Conservation (phyloP, 2,888 invertebrate genomes). For the Eupithecia insigniata region DNA sequence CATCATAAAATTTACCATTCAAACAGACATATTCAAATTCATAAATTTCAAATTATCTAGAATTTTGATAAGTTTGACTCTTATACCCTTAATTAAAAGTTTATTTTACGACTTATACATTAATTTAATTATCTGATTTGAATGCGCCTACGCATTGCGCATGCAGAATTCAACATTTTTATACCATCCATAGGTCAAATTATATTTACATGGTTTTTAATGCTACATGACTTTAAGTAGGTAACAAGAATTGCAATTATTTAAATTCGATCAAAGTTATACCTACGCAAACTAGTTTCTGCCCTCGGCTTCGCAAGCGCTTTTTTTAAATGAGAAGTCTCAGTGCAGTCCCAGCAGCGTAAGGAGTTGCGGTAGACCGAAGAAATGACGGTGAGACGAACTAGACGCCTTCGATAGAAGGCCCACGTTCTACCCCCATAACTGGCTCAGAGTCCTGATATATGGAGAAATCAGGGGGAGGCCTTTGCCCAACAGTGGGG, state of each 20-base stretch:
- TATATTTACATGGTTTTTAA: slow-evolving; percentile 6
- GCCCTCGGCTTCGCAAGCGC: background rate
- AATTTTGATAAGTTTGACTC: slow-evolving; percentile 22
- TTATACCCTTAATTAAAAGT: slow-evolving; percentile 27
- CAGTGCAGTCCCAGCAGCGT: too few species aligned
- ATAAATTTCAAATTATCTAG: slow-evolving; percentile 23
- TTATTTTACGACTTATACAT: slow-evolving; percentile 38
- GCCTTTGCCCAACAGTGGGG: too few species aligned
- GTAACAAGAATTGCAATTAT: slow-evolving; percentile 7
- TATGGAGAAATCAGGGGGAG: too few species aligned
- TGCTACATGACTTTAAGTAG: background rate
- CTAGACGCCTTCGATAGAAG: too few species aligned
- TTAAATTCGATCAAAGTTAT: background rate
- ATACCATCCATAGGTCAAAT: slow-evolving; percentile 26
- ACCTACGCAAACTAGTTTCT: background rate
- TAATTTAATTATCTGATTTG: slow-evolving; percentile 31
- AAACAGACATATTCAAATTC: slow-evolving; percentile 19
- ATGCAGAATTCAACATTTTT: slow-evolving; percentile 24
- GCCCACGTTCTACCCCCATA: too few species aligned
- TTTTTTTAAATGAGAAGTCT: background rate
- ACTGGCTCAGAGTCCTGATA: too few species aligned
- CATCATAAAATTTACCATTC: slow-evolving; percentile 12
- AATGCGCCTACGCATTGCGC: slow-evolving; percentile 30
- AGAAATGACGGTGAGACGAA: too few species aligned
- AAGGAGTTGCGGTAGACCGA: too few species aligned